These are phyloP conservation scores for Drosophila nigritarsus DNA, from an alignment of 2,888 invertebrate species.

Conservation along the genomic window DNA sequence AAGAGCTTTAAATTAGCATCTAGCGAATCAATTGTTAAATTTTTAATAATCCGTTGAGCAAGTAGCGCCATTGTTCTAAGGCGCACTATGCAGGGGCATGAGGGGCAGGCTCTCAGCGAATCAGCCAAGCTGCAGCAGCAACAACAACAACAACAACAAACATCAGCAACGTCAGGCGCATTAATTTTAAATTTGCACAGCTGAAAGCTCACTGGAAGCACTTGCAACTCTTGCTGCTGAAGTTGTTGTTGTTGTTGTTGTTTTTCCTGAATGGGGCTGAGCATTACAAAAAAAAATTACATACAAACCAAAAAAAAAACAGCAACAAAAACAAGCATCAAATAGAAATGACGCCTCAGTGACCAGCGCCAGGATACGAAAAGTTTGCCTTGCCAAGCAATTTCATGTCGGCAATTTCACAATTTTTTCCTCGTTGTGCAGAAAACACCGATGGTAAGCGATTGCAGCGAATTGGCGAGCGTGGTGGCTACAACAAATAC, in stretches of 20 bases:
- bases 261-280: slow-evolving; percentile 8
- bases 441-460: slow-evolving; percentile 86
- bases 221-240: slow-evolving; percentile 26
- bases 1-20: slow-evolving; percentile 46
- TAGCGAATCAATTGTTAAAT: slow-evolving; percentile 62
- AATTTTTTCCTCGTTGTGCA: slow-evolving; percentile 56
- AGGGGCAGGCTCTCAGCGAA: slow-evolving; percentile 42
- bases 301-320: slow-evolving; percentile 4
- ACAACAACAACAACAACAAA: slow-evolving; percentile 18
- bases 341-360: slow-evolving; percentile 61
- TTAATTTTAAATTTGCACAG: slow-evolving; percentile 75
- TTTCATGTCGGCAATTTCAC: slow-evolving; percentile 60
- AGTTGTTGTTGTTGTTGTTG: slow-evolving; percentile 19
- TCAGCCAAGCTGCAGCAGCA: slow-evolving; percentile 45
- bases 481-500: slow-evolving; percentile 87
- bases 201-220: slow-evolving; percentile 60
- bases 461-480: slow-evolving; percentile 87
- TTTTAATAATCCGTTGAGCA: slow-evolving; percentile 61
- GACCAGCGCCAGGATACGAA: slow-evolving; percentile 44
- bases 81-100: slow-evolving; percentile 12
- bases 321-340: slow-evolving; percentile 44
- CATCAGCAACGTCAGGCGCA: slow-evolving; percentile 44
- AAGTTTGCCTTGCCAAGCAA: slow-evolving; percentile 61
- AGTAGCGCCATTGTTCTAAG: slow-evolving; percentile 50
- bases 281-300: slow-evolving; percentile 11